phyloP scores from a whole-genome alignment of 2,113 vertebrate species.

The Carassius auratus region DNA sequence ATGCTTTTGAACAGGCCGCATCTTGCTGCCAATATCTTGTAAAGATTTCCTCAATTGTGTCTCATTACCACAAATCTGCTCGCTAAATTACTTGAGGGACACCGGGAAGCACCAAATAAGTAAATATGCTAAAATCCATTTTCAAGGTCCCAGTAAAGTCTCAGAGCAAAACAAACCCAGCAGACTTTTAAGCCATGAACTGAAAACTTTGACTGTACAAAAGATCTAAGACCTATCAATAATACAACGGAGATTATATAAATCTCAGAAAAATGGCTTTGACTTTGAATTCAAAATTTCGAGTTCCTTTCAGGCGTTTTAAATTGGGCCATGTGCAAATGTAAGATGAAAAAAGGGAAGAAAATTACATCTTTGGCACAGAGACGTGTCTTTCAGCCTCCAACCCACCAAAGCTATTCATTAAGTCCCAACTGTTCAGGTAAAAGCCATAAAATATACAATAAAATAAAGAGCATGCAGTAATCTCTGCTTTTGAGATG shows the following conservation, averaged over 20 bases:
- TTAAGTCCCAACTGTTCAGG: conserved; percentile 21
- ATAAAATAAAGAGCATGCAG: background rate
- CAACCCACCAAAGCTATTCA: conserved; percentile 12
- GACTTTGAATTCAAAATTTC: conserved; percentile 11
- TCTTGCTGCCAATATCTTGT: conserved; percentile 13
- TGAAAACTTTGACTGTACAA: background rate
- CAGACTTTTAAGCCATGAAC: conserved; percentile 12
- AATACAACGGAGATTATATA: background rate
- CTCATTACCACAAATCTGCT: conserved; percentile 20
- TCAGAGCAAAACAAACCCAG: background rate
- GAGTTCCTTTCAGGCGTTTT: background rate
- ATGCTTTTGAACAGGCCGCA: background rate
- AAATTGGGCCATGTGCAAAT: background rate
- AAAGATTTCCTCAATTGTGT: conserved; percentile 24
- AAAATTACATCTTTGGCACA: conserved; percentile 19
- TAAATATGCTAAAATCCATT: conserved; percentile 27
- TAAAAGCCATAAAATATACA: background rate
- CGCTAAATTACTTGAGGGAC: conserved; percentile 6
- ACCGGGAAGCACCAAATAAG: background rate
- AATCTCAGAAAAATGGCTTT: conserved; percentile 10
- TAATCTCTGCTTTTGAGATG: conserved; percentile 25
- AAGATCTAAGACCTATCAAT: conserved; percentile 19
- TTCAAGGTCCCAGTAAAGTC: background rate
- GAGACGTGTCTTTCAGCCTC: conserved; percentile 16
- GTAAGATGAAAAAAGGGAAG: background rate